Evolutionary conservation across 2,113 vertebrate genomes (phyloP).

Genomic region (Cryptotis parvus): DNA sequence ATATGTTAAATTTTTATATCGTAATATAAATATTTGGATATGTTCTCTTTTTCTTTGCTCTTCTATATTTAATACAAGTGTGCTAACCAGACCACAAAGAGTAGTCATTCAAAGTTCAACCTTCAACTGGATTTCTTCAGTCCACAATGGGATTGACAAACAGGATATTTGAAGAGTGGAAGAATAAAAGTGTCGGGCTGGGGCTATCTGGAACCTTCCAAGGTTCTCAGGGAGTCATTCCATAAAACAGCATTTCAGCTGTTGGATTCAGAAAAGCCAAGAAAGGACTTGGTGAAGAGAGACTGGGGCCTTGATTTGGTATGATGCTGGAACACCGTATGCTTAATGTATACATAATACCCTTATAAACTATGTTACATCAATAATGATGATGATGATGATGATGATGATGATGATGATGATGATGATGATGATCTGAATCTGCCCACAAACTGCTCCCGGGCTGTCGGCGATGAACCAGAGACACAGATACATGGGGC

Average conservation of each 20-base stretch:
- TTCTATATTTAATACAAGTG: neutral
- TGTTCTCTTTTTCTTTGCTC: neutral
- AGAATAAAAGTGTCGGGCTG: neutral
- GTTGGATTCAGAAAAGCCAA: neutral
- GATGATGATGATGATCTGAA: no score
- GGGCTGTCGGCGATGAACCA: no score
- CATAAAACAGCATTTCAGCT: neutral
- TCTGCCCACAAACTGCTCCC: no score
- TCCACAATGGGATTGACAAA: neutral
- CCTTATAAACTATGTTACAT: no score
- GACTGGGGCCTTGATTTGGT: no score
- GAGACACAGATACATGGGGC: no score
- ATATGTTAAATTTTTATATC: neutral
- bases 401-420: no score
- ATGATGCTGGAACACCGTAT: neutral
- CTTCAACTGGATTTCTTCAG: neutral
- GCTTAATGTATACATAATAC: no score
- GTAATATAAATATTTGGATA: neutral
- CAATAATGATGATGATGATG: no score
- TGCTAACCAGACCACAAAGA: neutral
- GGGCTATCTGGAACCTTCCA: neutral
- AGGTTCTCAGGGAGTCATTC: neutral
- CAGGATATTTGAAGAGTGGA: neutral
- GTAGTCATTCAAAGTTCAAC: constrained; percentile 18
- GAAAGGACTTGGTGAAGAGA: neutral